Conservation (phyloP, 2,888 invertebrate genomes). For the Hemistola chrysoprasaria region DNA sequence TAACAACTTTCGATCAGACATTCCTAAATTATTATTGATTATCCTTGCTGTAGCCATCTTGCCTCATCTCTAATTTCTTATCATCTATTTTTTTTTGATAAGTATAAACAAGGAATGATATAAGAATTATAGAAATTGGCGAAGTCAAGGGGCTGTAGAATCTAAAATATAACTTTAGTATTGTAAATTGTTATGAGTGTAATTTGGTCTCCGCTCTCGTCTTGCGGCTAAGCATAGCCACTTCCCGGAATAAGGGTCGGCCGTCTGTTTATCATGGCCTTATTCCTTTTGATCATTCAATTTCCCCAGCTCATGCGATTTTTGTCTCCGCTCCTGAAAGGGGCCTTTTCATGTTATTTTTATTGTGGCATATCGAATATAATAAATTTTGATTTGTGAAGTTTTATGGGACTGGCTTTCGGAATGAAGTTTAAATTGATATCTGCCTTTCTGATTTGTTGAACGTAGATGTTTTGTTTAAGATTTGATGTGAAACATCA, state of each 20-base stretch:
- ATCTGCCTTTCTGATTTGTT: neutral
- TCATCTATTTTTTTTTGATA: too few species aligned
- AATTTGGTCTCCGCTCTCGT: slow-evolving; percentile 3
- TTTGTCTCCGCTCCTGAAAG: slow-evolving; percentile 17
- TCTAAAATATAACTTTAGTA: too few species aligned
- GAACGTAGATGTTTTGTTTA: neutral
- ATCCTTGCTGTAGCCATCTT: too few species aligned
- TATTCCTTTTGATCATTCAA: slow-evolving; percentile 34
- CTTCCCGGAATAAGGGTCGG: slow-evolving; percentile 25
- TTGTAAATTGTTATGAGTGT: too few species aligned
- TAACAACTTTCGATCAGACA: too few species aligned
- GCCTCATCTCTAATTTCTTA: too few species aligned
- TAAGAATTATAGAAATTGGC: too few species aligned
- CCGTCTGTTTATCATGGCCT: slow-evolving; percentile 30
- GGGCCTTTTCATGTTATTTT: slow-evolving; percentile 22
- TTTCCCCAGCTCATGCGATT: slow-evolving; percentile 25
- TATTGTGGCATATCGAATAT: slow-evolving; percentile 22
- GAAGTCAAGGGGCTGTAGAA: too few species aligned
- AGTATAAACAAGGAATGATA: too few species aligned
- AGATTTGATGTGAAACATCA: too few species aligned
- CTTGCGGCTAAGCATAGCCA: slow-evolving; percentile 23
- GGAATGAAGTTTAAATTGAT: slow-evolving; percentile 12
- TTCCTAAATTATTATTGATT: too few species aligned
- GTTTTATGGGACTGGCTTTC: slow-evolving; percentile 8
- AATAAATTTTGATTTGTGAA: slow-evolving; percentile 19